These are phyloP conservation scores for Anarrhichthys ocellatus DNA, from an alignment of 2,113 vertebrate genomes.

Conservation along the genomic window DNA sequence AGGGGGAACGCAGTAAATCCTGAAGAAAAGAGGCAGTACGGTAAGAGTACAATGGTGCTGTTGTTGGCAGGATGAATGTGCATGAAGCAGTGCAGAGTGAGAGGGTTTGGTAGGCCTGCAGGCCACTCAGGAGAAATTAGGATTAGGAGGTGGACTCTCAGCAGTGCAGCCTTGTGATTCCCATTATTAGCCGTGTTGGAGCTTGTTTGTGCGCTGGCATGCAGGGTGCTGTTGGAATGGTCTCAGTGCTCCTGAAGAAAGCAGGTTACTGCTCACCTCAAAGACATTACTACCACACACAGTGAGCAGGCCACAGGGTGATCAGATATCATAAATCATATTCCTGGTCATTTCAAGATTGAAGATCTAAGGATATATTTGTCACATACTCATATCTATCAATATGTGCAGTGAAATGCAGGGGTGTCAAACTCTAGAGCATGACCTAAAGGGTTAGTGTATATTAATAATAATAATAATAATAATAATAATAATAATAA, in stretches of 20 bases:
- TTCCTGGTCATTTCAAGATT: not conserved
- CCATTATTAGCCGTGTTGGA: constrained; percentile 69
- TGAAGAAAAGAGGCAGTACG: constrained; percentile 37
- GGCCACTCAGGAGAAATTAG: constrained; percentile 58
- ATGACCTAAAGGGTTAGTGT: not conserved
- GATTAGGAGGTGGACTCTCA: constrained; percentile 63
- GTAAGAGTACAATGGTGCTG: constrained; percentile 44
- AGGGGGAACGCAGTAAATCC: not conserved
- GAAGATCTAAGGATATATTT: constrained; percentile 1
- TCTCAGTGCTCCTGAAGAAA: constrained; percentile 6
- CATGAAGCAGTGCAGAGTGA: constrained; percentile 19
- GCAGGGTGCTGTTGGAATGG: constrained; percentile 1
- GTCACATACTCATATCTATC: constrained; percentile 4
- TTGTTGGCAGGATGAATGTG: constrained; percentile 37
- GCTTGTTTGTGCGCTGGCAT: constrained; percentile 47
- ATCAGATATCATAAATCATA: not conserved
- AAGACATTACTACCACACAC: not conserved
- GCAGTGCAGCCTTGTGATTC: constrained; percentile 68
- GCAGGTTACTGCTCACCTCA: constrained; percentile 16
- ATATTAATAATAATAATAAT: too few relatives aligned
- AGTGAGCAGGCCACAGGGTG: not conserved
- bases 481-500: not conserved
- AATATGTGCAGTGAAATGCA: not conserved
- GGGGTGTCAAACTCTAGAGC: not conserved
- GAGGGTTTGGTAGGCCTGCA: constrained; percentile 46